These are phyloP conservation scores for Alviniconcha marisindica DNA, from an alignment of 1,140 invertebrate species.

Conservation along the genomic window DNA sequence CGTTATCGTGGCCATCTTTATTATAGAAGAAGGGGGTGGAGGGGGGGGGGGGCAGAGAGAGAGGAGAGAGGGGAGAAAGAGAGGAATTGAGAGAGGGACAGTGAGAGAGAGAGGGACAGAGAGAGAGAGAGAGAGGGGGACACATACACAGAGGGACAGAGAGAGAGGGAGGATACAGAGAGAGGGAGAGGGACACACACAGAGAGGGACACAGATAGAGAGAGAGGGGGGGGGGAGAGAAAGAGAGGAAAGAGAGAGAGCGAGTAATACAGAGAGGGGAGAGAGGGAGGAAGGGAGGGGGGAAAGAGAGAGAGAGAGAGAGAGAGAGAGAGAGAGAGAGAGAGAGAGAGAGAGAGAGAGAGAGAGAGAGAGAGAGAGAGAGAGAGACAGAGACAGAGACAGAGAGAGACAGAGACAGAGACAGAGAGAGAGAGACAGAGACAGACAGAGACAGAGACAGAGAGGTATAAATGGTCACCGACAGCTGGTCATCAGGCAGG, in stretches of 20 bases:
- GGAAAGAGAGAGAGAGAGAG: not conserved
- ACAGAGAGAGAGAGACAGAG: too few species aligned
- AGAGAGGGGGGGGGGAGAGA: not conserved
- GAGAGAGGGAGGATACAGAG: not conserved
- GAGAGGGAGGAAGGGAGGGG: not conserved
- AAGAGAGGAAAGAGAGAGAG: not conserved
- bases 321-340: too few species aligned
- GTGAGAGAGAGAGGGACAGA: not conserved
- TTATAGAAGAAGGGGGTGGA: not conserved
- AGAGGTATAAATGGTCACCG: too few species aligned
- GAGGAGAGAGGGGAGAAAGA: not conserved
- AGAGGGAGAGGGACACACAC: not conserved
- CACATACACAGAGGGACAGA: not conserved
- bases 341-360: too few species aligned
- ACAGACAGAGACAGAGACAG: too few species aligned
- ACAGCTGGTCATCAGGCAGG: too few species aligned
- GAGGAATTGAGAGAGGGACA: too few species aligned
- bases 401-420: too few species aligned
- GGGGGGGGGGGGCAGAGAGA: not conserved
- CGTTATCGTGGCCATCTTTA: too few species aligned
- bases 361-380: too few species aligned
- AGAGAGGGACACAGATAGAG: too few species aligned
- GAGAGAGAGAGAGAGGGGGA: constrained; percentile 3
- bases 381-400: too few species aligned
- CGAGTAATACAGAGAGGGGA: not conserved